These are phyloP conservation scores for Pristionchus mayeri DNA, from an alignment of 2,888 invertebrate genomes.

Conservation along the genomic window DNA sequence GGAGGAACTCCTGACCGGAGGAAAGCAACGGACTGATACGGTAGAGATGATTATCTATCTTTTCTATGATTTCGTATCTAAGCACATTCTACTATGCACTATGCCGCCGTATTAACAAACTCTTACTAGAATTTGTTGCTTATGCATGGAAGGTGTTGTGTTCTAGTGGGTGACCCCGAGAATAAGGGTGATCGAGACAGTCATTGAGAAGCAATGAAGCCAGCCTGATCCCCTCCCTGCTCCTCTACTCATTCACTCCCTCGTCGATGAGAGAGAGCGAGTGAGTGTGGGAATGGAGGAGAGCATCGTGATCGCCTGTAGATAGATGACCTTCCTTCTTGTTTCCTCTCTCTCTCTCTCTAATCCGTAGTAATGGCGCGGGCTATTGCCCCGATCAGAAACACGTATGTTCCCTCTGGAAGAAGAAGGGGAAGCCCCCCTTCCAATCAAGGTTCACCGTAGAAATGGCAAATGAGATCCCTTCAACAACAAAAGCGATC, in stretches of 20 bases:
- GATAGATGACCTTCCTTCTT: conserved; percentile 19
- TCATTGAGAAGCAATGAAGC: neutral
- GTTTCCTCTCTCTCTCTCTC: neutral
- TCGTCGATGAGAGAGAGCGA: neutral
- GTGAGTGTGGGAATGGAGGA: neutral
- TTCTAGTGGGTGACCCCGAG: conserved; percentile 9
- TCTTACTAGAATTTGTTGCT: neutral
- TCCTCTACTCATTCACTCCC: neutral
- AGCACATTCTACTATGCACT: neutral
- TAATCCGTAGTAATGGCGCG: conserved; percentile 1
- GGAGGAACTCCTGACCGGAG: conserved; percentile 40
- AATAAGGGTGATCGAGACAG: neutral
- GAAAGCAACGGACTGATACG: conserved; percentile 28
- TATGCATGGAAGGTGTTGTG: neutral
- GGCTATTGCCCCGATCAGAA: neutral
- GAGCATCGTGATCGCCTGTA: neutral
- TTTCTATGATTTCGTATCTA: neutral
- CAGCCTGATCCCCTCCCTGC: neutral
- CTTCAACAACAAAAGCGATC: too few relatives aligned
- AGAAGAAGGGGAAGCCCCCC: too few relatives aligned
- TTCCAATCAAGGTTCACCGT: neutral
- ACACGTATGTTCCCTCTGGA: neutral
- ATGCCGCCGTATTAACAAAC: neutral
- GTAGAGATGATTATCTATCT: neutral
- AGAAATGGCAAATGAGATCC: neutral